These are phyloP conservation scores for Lepidotrigona ventralis DNA, from an alignment of 1,140 invertebrate genomes.

Conservation along the genomic window DNA sequence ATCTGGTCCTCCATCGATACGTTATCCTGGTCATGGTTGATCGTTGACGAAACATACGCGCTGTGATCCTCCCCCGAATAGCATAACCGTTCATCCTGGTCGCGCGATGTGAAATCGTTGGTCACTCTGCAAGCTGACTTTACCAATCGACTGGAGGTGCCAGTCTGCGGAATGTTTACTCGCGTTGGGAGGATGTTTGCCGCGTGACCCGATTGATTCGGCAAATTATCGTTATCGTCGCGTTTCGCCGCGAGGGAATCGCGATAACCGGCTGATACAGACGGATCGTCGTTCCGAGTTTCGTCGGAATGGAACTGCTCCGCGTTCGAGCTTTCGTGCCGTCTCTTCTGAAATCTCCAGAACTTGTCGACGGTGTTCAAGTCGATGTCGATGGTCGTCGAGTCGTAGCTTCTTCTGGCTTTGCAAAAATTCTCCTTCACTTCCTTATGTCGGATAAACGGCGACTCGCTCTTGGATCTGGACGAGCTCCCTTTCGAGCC, in stretches of 20 bases:
- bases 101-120: too few species aligned
- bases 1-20: too few species aligned
- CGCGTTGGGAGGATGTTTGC: neutral
- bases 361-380: neutral
- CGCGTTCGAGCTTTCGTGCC: neutral
- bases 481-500: neutral
- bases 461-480: neutral
- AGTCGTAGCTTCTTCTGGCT: neutral
- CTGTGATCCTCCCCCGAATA: too few species aligned
- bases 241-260: neutral
- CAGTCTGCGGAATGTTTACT: neutral
- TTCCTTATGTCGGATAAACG: neutral
- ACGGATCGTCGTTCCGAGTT: too few species aligned
- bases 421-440: rapidly evolving
- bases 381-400: too few species aligned
- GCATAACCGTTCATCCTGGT: neutral
- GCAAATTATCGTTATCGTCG: neutral
- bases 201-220: neutral
- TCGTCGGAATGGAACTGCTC: rapidly evolving
- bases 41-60: neutral
- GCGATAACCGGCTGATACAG: neutral
- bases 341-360: constrained; percentile 10
- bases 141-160: too few species aligned
- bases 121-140: neutral
- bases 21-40: neutral